Percentiles rank a stretch among this genome's conserved stretches.
Conservation (phyloP, 2,797 vertebrate genomes). For the Steatocranus sp. region DNA sequence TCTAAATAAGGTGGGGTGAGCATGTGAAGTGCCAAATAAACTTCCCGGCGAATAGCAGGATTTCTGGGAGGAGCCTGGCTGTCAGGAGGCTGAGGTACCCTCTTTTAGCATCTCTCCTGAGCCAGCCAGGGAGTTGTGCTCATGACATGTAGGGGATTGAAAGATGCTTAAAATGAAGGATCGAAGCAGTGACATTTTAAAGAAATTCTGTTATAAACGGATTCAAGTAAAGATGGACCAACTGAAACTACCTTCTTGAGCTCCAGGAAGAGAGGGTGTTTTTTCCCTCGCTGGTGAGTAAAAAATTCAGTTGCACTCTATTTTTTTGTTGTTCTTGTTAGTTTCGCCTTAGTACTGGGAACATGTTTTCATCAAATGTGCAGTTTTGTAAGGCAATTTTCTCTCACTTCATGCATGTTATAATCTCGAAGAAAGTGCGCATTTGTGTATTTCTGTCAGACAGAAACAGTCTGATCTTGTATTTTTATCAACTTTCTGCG, state of each 20-base stretch:
- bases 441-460: neutral
- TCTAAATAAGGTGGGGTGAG: constrained; percentile 48
- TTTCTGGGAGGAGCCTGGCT: constrained; percentile 75
- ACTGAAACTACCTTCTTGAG: constrained; percentile 13
- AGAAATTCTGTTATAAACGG: neutral
- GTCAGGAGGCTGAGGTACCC: constrained; percentile 48
- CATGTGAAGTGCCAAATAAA: constrained; percentile 49
- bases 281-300: constrained; percentile 58
- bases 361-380: neutral
- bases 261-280: neutral
- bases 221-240: constrained; percentile 10
- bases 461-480: neutral
- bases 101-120: constrained; percentile 64
- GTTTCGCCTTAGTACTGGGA: neutral
- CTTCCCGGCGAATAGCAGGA: constrained; percentile 67
- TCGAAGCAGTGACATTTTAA: neutral
- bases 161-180: constrained; percentile 44
- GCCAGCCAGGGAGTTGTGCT: constrained; percentile 49
- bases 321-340: neutral
- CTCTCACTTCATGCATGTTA: neutral
- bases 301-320: neutral
- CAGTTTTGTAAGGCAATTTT: neutral
- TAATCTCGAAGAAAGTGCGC: neutral
- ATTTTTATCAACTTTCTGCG: neutral
- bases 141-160: constrained; percentile 41